A percentile compares a stretch with the other conserved stretches of the same genome.
Evolutionary conservation across 2,888 invertebrate genomes (phyloP).

Genomic region (Phanerotoma sp.): DNA sequence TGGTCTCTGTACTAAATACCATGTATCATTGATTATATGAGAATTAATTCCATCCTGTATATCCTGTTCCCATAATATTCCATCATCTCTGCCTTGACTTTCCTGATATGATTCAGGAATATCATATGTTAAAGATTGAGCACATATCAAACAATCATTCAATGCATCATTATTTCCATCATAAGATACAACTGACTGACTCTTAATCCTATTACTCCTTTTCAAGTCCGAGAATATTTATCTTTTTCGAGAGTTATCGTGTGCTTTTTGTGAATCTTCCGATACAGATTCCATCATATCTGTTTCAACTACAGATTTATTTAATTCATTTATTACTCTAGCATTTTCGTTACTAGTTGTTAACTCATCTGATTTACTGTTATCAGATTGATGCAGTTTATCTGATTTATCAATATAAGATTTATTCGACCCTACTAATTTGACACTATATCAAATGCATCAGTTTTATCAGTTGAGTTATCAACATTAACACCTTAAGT

Average conservation of each 20-base stretch:
- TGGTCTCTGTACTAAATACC: not conserved
- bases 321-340: not conserved
- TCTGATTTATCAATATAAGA: slow-evolving; percentile 17
- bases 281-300: not conserved
- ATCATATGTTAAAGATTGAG: slow-evolving; percentile 1
- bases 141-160: not conserved
- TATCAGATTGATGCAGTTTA: slow-evolving; percentile 1
- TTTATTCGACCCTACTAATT: not conserved
- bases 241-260: slow-evolving; percentile 8
- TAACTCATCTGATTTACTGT: slow-evolving; percentile 3
- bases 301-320: slow-evolving; percentile 13
- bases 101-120: slow-evolving; percentile 12
- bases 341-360: not conserved
- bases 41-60: not conserved
- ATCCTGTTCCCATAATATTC: not conserved
- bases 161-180: not conserved
- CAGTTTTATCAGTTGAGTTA: not conserved
- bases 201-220: slow-evolving; percentile 18
- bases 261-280: not conserved
- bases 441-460: not conserved
- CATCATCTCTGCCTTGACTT: slow-evolving; percentile 24
- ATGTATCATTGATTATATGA: not conserved
- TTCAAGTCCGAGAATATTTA: not conserved
- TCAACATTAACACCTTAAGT: slow-evolving; percentile 6
- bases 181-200: slow-evolving; percentile 1